phyloP scores from a whole-genome alignment of 2,797 vertebrate species.

The Rhadinocentrus ornatus region DNA sequence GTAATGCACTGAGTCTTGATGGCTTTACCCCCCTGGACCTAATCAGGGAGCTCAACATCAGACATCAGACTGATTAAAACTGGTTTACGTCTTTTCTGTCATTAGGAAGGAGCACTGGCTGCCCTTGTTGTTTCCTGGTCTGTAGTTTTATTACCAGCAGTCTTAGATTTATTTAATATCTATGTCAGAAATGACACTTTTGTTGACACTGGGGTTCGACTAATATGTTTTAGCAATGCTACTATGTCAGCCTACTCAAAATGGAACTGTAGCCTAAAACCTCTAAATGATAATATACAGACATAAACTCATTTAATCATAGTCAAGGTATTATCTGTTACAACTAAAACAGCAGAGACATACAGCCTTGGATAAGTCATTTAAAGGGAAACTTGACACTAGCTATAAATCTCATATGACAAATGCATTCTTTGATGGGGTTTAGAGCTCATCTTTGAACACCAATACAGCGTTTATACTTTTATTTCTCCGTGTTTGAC shows the following conservation, averaged over 20 bases:
- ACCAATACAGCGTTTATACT: no score
- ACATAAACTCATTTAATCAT: background rate
- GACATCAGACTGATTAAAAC: conserved; percentile 21
- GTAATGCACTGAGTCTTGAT: conserved; percentile 4
- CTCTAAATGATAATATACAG: background rate
- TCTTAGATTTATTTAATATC: background rate
- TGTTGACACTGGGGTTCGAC: conserved; percentile 18
- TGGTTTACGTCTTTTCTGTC: background rate
- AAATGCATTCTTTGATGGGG: background rate
- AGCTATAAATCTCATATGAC: background rate
- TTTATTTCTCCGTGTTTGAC: background rate
- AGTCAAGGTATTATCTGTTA: background rate
- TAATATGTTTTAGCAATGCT: background rate
- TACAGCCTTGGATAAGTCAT: no score
- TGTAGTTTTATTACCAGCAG: conserved; percentile 21
- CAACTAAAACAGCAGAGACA: background rate
- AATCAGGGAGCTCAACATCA: conserved; percentile 9
- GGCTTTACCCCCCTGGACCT: conserved; percentile 9
- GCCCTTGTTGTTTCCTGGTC: background rate
- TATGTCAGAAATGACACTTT: background rate
- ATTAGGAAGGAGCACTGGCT: background rate
- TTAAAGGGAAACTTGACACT: background rate
- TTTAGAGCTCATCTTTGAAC: no score
- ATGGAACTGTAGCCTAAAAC: background rate
- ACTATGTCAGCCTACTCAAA: background rate